Evolutionary conservation across 2,797 vertebrate species (phyloP), one percentile per base, ranked within the genome.

Genomic region (Molothrus ater): DNA sequence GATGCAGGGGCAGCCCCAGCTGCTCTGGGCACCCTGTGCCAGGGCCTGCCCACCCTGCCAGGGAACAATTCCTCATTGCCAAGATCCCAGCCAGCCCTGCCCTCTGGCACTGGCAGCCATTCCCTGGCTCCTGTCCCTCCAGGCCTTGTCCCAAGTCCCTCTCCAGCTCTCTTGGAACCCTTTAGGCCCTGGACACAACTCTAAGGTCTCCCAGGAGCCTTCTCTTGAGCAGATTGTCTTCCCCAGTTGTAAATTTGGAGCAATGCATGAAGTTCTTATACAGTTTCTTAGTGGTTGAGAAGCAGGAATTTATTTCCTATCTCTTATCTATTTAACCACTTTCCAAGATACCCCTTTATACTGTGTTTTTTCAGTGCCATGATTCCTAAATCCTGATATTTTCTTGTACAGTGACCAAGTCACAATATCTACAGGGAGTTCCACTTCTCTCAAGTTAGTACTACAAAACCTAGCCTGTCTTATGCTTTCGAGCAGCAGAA

Each of bases 51-150:
- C 86, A 61, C 69, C 69, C 61, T 74, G 0, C 8, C 40, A 88
- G 78, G 17, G 21, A 47, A 40, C 40, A 34, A 69, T 69, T 68
- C 42, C 63, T 63, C 1, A 59, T 36, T 60, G 11, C 71, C 28
- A 29, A 25, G 0, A 3, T 38, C 57, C 36, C 28, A 38, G 0
- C 64, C 8, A 29, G 2, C 20, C 56, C 57, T 76, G 50, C 64
- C 48, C 64, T 56, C 24, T 43, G 50, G 1, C 71, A n/a, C 11
- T 70, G 32, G 17, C 1, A 48, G 48, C 26, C 64, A 50, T 69
- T 50, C 20, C 48, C 50, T 36, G 25, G 0, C 0, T 29, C 17
- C 50, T 57, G 28, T 0, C 13, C 1, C 24, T 57, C 1, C 24
- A n/a, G 0, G 1, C 9, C 4, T 51, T 40, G 10, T 43, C 43